phyloP scores from a whole-genome alignment of 2,797 vertebrate genomes.

The Antennarius maculatus region DNA sequence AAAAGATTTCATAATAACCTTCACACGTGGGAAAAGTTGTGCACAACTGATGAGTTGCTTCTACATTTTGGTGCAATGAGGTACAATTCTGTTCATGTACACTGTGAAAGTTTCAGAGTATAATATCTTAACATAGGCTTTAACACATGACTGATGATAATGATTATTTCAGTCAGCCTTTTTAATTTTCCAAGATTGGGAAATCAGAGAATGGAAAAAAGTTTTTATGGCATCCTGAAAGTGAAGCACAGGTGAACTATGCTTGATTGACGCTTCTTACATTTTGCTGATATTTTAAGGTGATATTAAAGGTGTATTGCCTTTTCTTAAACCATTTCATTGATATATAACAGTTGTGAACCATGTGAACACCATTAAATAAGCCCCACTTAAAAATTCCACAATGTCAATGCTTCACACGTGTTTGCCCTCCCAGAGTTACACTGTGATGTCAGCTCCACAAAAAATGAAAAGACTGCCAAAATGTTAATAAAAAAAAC shows the following conservation, averaged over 20 bases:
- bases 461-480: constrained; percentile 60
- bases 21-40: background rate
- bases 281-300: no score
- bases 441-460: constrained; percentile 43
- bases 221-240: background rate
- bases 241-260: background rate
- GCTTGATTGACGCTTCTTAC: constrained; percentile 9
- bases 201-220: constrained; percentile 6
- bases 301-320: background rate
- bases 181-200: background rate
- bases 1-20: background rate
- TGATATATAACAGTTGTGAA: background rate
- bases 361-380: constrained; percentile 17
- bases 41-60: background rate
- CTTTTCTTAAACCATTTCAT: background rate
- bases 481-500: constrained; percentile 58
- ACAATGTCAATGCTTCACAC: constrained; percentile 20
- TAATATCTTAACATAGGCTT: constrained; percentile 55
- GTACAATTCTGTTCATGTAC: constrained; percentile 17
- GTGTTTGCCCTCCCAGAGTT: constrained; percentile 40
- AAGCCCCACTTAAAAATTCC: constrained; percentile 14
- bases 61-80: background rate
- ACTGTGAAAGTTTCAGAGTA: constrained; percentile 4
- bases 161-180: background rate
- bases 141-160: constrained; percentile 66